phyloP scores from a whole-genome alignment of 2,797 vertebrate species.

The Arctocebus calabarensis region DNA sequence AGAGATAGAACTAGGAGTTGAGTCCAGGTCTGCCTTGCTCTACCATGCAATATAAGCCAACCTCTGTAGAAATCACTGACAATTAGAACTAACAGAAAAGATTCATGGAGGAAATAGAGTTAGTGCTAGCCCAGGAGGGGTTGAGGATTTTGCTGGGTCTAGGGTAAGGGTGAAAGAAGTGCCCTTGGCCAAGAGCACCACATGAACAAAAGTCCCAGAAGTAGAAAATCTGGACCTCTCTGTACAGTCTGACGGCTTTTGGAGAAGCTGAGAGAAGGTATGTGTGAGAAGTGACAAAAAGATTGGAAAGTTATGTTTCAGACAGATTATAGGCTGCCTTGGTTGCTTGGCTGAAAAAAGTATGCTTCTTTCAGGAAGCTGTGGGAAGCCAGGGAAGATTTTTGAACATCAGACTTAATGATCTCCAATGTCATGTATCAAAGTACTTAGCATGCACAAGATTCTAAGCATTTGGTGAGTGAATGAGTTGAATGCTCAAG shows the following conservation, averaged over 20 bases:
- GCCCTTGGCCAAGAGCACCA: not conserved
- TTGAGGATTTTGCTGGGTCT: not conserved
- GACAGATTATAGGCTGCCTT: not conserved
- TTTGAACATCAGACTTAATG: not conserved
- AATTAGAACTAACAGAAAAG: not conserved
- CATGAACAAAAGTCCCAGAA: not conserved
- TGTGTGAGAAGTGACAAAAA: not conserved
- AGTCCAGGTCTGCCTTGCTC: not conserved
- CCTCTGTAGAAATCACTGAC: not conserved
- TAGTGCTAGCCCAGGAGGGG: not conserved
- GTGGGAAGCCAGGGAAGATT: not conserved
- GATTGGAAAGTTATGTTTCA: not conserved
- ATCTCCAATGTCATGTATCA: not conserved
- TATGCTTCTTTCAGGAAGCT: not conserved
- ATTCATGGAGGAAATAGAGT: not conserved
- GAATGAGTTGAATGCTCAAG: not conserved
- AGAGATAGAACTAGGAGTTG: not conserved
- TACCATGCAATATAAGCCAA: not conserved
- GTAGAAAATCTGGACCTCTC: not conserved
- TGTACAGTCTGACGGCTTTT: not conserved
- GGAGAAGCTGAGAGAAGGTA: not conserved
- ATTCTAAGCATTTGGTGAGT: not conserved
- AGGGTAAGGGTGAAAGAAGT: not conserved
- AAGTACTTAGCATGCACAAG: not conserved
- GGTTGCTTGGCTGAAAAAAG: not conserved